Evolutionary conservation across 2,888 invertebrate species (phyloP).

Genomic region (Habrosyne pyritoides): DNA sequence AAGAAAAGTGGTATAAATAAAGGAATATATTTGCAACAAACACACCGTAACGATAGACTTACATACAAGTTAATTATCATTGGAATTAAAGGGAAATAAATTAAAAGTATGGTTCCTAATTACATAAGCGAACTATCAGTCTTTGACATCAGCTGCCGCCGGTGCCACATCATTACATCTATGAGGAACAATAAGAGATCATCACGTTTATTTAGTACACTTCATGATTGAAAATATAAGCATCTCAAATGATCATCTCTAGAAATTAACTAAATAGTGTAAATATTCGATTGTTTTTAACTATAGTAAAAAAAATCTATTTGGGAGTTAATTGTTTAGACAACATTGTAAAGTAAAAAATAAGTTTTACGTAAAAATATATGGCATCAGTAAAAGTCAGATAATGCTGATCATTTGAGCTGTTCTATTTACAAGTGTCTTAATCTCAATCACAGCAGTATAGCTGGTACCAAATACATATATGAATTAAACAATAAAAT

Average conservation of each 20-base stretch:
- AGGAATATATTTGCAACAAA: slow-evolving; percentile 83
- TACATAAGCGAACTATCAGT: slow-evolving; percentile 69
- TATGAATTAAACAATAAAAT: slow-evolving; percentile 10
- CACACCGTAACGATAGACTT: slow-evolving; percentile 79
- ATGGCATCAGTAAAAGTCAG: not conserved
- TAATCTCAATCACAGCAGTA: slow-evolving; percentile 29
- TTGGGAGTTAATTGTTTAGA: slow-evolving; percentile 3
- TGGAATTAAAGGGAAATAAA: slow-evolving; percentile 61
- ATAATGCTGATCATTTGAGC: slow-evolving; percentile 40
- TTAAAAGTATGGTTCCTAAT: slow-evolving; percentile 57
- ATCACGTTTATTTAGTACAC: slow-evolving; percentile 46
- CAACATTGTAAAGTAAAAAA: not conserved
- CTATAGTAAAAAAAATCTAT: not conserved
- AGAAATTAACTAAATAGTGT: slow-evolving; percentile 9
- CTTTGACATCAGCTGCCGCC: slow-evolving; percentile 53
- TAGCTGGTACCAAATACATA: slow-evolving; percentile 25
- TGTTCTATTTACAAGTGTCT: slow-evolving; percentile 28
- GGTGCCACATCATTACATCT: slow-evolving; percentile 52
- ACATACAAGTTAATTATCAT: slow-evolving; percentile 59
- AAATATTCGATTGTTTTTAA: no score
- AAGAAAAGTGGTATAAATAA: slow-evolving; percentile 81
- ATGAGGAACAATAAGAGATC: slow-evolving; percentile 76
- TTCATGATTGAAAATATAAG: slow-evolving; percentile 37
- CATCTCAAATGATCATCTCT: slow-evolving; percentile 46
- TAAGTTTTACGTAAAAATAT: not conserved